Evolutionary conservation across 2,797 vertebrate genomes (phyloP), one percentile per base, ranked within the genome.

Genomic region (Cyprinella venusta): DNA sequence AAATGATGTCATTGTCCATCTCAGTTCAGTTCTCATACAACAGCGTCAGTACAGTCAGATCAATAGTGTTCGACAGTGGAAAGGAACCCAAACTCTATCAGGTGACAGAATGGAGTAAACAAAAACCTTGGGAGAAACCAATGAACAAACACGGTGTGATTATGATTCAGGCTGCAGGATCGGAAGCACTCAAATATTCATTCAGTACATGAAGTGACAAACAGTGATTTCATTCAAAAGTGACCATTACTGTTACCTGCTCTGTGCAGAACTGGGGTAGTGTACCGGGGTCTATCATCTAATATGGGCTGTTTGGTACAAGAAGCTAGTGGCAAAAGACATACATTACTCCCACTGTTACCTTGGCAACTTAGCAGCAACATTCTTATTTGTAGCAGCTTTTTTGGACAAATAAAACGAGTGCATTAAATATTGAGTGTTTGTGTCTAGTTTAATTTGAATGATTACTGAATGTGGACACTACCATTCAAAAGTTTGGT

Each of bases 241-340:
- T 67, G 42, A 40, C 71, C 42, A 36, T 48, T 33, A 36, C 6
- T 26, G 75, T 64, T 24, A 48, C 67, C 36, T 13, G 80, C 61
- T 15, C 50, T 80, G 36, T 54, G 33, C 74, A 48, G 24, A 15
- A 50, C 52, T 59, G 30, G 16, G 33, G 80, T 16, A n/a, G 52
- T 40, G 79, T 42, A 52, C n/a, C 74, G 21, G 30, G 30, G 21
- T 38, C 72, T 64, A 50, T 19, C 19, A 19, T 61, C 68, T 71
- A 52, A 79, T 54, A 38, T 69, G 33, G 40, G 24, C 30, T 40
- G 48, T 70, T 40, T 70, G 64, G 50, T 30, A 70, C 65, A 69
- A 33, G 42, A 78, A 64, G 61, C 75, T 79, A 50, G 38, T 77
- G 59, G 74, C 74, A n/a, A 77, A 77, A 63, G 19, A 48, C 63